Base-by-base conservation (phyloP, 2,113 vertebrate genomes). In the Chionis minor region DNA sequence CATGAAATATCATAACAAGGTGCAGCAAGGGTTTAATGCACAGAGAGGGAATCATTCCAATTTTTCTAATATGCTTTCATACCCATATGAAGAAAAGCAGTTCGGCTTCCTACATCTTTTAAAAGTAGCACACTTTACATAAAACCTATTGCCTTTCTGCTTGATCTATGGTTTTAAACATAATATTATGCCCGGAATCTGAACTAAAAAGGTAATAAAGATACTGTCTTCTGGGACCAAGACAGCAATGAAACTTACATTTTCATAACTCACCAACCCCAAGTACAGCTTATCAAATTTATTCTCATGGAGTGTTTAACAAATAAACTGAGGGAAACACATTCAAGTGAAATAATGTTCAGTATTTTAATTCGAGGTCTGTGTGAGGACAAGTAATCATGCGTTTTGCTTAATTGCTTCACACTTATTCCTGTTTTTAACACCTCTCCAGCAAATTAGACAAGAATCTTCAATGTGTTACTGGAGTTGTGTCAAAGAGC, bases 381-480 rank as follows among this genome's bases (percentile, higher is more conserved):
- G 44, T 20, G 9, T 49, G 88, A 96, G 95, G 88, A 94, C 85
- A 97, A 97, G 82, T 61, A 98, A 97, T 97, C 91, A 94, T 93
- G 59, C 85, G 87, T 97, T 96, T 96, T 97, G 55, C 75, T 97
- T 98, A 98, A 98, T 97, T 98, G 93, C 82, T 98, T 98, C 96
- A 95, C 97, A 96, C 92, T 91, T 96, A 92, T 73, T 97, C 44
- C 61, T 94, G 49, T 65, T 97, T 94, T 97, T 96, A 95, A 97
- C 91, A 96, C 75, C 73, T 96, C 56, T 89, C n/a, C 52, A 86
- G 88, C 56, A 97, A 97, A 97, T 97, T 90, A 96, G 91, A 96
- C 62, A 87, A 91, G 94, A 94, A 81, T 92, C 61, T 94, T 96
- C 81, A 81, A 88, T 66, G 81, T 97, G 86, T 94, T 97, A 88